Evolutionary conservation across 2,113 vertebrate species (phyloP).

Genomic region (Aegithalos caudatus): DNA sequence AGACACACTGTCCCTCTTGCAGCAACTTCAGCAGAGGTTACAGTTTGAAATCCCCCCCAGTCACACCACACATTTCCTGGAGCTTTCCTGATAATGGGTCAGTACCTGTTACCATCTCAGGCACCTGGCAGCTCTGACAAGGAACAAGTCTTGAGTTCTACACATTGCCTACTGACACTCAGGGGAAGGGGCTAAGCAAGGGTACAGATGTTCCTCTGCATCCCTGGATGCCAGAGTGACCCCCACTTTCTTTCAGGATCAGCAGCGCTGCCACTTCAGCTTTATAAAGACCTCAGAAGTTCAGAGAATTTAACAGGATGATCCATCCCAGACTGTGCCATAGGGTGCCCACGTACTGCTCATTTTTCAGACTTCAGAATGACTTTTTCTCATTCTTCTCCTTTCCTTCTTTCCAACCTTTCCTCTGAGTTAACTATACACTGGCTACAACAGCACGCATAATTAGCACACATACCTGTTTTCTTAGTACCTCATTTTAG

Average conservation of each 20-base stretch:
- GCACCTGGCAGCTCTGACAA: background rate
- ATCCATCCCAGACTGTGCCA: background rate
- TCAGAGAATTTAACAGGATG: background rate
- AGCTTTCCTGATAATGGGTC: background rate
- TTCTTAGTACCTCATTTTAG: background rate
- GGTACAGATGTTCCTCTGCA: background rate
- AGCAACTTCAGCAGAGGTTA: background rate
- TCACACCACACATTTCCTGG: background rate
- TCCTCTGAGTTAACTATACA: background rate
- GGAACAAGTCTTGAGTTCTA: background rate
- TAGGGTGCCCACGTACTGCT: fast-evolving
- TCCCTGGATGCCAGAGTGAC: background rate
- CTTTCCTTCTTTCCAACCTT: background rate
- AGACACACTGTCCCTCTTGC: fast-evolving
- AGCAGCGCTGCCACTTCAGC: background rate
- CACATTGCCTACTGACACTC: background rate
- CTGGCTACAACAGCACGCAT: background rate
- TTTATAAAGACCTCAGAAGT: background rate
- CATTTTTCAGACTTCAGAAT: background rate
- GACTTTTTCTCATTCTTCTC: background rate
- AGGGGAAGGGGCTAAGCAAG: background rate
- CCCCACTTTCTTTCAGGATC: background rate
- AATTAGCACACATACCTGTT: background rate
- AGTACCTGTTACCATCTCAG: background rate
- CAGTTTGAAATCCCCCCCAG: background rate